These are phyloP conservation scores for Spilarctia lutea DNA, from an alignment of 2,888 invertebrate genomes.

Conservation along the genomic window DNA sequence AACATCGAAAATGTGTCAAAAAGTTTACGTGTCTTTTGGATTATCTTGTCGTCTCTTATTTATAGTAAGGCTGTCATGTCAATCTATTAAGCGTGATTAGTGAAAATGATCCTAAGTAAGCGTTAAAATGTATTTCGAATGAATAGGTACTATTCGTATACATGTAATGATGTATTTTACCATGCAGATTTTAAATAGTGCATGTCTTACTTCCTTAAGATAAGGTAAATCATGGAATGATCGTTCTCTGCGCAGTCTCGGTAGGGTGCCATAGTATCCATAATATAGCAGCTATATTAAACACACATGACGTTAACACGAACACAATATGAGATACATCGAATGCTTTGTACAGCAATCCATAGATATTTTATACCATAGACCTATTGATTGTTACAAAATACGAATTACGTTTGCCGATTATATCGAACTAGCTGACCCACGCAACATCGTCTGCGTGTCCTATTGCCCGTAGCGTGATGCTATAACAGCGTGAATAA, in stretches of 20 bases:
- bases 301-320: conserved; percentile 53
- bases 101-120: background rate
- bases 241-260: conserved; percentile 91
- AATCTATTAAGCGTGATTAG: background rate
- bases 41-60: too few species aligned
- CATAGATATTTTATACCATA: conserved; percentile 18
- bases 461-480: too few species aligned
- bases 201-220: conserved; percentile 91
- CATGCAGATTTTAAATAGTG: conserved; percentile 69
- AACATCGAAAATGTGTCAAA: too few species aligned
- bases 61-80: background rate
- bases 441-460: too few species aligned
- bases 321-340: conserved; percentile 11
- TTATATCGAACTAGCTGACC: background rate
- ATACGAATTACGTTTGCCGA: background rate
- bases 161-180: conserved; percentile 24
- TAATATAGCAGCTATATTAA: conserved; percentile 89
- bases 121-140: background rate
- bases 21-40: too few species aligned
- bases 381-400: background rate
- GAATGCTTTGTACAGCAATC: conserved; percentile 40
- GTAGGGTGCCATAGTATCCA: conserved; percentile 90
- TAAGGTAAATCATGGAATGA: conserved; percentile 92
- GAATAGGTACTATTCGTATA: background rate
- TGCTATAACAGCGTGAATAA: too few species aligned